Base-by-base conservation (phyloP, 1,140 invertebrate species). In the Musca vetustissima region DNA sequence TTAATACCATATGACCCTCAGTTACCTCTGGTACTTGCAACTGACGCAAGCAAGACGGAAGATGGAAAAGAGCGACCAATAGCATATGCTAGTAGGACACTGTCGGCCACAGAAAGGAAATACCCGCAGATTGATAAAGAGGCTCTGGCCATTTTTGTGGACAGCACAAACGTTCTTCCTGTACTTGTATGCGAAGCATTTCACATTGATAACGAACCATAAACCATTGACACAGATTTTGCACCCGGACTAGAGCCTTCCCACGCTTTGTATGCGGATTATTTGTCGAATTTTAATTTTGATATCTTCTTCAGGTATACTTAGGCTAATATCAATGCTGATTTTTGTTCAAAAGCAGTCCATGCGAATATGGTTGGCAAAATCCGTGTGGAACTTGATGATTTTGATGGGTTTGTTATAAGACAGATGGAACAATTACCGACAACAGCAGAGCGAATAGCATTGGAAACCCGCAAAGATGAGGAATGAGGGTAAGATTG, bases 71-170 rank as follows among this genome's bases (percentile, higher is more conserved):
- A 59, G 48, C n/a, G 25, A 49, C 57, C 57, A n/a, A 61, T 61
- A 36, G 57, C 57, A 36, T 61, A 61, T 32, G 57, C 57, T n/a
- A 43, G 25, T 9, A 24, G 57, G 1, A 67, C 77, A 1, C 67
- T 88, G 24, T 76, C 72, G 28, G 3, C 8, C 28, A 28, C 21
- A 21, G 85, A 88, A 74, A 73, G 72, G 67, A 82, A 83, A 61
- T 85, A 84, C 69, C 49, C 75, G 28, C 77, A 84, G 65, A 79
- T 84, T n/a, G 84, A 87, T 64, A 83, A 83, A 68, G 85, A 87
- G 75, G 83, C 73, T 1, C 71, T 84, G 1, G 75, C 76, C 28
- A 28, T n/a, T 28, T 4, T 3, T 28, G 28, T 28, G 28, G 28
- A 28, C 28, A 8, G 3, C 28, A 28, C 28, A 28, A 28, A 28